These are phyloP conservation scores for Tamandua tetradactyla DNA, from an alignment of 2,797 vertebrate species.

Conservation along the genomic window DNA sequence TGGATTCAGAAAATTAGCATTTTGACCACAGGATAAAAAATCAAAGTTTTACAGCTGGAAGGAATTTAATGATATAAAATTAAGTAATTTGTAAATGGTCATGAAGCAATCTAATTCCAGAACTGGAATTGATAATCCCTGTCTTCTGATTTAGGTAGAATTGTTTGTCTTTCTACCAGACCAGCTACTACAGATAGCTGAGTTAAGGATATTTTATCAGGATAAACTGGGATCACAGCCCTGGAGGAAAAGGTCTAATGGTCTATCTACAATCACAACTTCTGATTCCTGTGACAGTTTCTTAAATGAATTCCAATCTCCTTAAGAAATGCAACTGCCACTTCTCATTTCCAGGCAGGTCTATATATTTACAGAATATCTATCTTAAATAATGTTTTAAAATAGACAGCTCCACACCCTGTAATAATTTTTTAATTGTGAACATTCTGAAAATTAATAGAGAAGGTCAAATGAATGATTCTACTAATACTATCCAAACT, in stretches of 20 bases:
- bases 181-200: background rate
- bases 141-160: background rate
- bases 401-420: background rate
- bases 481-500: background rate
- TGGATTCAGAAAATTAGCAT: background rate
- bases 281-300: conserved; percentile 22
- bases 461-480: conserved; percentile 41
- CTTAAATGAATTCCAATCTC: background rate
- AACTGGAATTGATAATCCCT: background rate
- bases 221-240: background rate
- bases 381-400: conserved; percentile 43
- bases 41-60: background rate
- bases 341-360: conserved; percentile 26
- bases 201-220: background rate
- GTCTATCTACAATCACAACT: background rate
- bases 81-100: conserved; percentile 25
- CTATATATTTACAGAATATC: conserved; percentile 19
- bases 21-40: conserved; percentile 26
- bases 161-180: background rate
- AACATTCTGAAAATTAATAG: conserved; percentile 36
- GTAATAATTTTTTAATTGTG: background rate
- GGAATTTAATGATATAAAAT: background rate
- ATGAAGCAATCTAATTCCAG: conserved; percentile 28
- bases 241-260: background rate
- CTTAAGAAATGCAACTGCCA: conserved; percentile 45